Percentiles rank a stretch among this genome's conserved stretches.
These are phyloP conservation scores for Polymixis flavicincta DNA, from an alignment of 2,888 invertebrate genomes.

Conservation along the genomic window DNA sequence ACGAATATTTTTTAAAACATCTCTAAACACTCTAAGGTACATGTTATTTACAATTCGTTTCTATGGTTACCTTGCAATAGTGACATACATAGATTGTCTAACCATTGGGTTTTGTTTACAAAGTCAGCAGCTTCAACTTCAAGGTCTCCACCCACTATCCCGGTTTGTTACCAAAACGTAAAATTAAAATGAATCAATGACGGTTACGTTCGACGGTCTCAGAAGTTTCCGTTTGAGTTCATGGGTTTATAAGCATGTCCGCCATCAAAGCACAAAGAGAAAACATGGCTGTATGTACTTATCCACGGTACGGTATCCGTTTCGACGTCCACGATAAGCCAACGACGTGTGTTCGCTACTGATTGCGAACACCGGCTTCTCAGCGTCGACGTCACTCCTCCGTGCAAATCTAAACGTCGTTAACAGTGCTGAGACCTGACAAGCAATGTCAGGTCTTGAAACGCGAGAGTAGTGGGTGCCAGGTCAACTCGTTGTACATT, in stretches of 20 bases:
- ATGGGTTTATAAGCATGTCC: background rate
- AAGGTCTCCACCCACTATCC: background rate
- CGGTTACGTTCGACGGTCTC: background rate
- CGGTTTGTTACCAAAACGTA: background rate
- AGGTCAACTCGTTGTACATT: background rate
- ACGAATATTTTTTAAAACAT: background rate
- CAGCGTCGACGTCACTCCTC: background rate
- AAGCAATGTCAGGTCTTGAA: background rate
- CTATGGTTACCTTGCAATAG: conserved; percentile 49
- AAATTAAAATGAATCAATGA: background rate
- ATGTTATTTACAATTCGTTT: conserved; percentile 54
- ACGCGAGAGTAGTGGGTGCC: background rate
- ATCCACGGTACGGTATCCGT: background rate
- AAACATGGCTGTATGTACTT: background rate
- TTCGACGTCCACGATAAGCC: background rate
- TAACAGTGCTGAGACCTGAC: background rate
- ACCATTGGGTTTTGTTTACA: conserved; percentile 24
- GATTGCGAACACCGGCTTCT: background rate
- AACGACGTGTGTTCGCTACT: background rate
- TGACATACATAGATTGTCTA: background rate
- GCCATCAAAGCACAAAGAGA: background rate
- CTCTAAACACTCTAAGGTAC: conserved; percentile 12
- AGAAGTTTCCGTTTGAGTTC: background rate
- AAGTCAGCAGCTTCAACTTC: background rate
- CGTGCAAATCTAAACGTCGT: background rate